phyloP scores from a whole-genome alignment of 1,140 invertebrate species.

The Euura lappo region DNA sequence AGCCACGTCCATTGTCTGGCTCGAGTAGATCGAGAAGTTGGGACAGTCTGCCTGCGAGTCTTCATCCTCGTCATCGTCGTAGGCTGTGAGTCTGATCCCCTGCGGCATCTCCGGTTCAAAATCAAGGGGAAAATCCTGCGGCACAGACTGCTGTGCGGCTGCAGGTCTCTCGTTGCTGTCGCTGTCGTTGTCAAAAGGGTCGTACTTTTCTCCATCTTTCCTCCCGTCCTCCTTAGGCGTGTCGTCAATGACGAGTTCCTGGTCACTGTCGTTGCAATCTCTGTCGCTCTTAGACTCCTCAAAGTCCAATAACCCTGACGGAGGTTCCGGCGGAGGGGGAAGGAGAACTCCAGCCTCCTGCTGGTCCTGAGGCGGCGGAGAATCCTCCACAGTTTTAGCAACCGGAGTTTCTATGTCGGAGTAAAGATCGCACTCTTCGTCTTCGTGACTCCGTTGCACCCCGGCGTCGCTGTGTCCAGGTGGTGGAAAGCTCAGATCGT shows the following conservation, averaged over 20 bases:
- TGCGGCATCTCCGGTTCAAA: slow-evolving; percentile 8
- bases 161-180: slow-evolving; percentile 49
- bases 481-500: background rate
- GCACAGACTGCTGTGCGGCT: slow-evolving; percentile 23
- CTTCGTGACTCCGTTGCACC: slow-evolving; percentile 25
- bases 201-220: slow-evolving; percentile 69
- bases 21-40: slow-evolving; percentile 83
- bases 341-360: slow-evolving; percentile 35
- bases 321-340: slow-evolving; percentile 63
- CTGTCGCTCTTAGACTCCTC: slow-evolving; percentile 58
- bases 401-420: slow-evolving; percentile 47
- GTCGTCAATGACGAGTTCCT: slow-evolving; percentile 72
- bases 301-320: slow-evolving; percentile 55
- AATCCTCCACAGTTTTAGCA: slow-evolving; percentile 15
- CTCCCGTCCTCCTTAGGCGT: slow-evolving; percentile 55
- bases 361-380: slow-evolving; percentile 30
- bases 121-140: background rate
- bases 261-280: slow-evolving; percentile 69
- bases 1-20: slow-evolving; percentile 77
- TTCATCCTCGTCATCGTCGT: slow-evolving; percentile 59
- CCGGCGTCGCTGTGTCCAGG: background rate
- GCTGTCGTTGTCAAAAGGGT: slow-evolving; percentile 65
- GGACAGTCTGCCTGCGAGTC: slow-evolving; percentile 77
- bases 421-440: slow-evolving; percentile 55
- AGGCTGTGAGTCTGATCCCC: slow-evolving; percentile 45